Conservation (phyloP, 2,113 vertebrate genomes). For the Dicentrarchus labrax region DNA sequence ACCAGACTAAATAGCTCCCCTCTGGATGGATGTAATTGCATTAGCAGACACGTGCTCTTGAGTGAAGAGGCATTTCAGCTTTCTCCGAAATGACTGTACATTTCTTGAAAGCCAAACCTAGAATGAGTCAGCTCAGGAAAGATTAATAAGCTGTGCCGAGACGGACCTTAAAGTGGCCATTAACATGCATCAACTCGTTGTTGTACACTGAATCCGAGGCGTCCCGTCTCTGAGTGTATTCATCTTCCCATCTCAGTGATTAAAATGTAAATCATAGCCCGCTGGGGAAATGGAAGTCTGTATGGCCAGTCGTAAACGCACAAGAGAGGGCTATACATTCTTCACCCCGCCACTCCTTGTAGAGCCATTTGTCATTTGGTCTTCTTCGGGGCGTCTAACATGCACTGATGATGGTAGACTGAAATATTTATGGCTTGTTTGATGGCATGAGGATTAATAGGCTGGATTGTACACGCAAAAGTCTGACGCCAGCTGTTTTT, state of each 20-base stretch:
- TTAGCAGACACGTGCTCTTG: constrained; percentile 34
- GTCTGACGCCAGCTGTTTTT: neutral
- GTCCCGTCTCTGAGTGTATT: constrained; percentile 21
- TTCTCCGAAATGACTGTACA: constrained; percentile 49
- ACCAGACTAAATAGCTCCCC: constrained; percentile 10
- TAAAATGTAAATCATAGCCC: constrained; percentile 58
- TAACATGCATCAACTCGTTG: constrained; percentile 59
- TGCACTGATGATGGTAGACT: neutral
- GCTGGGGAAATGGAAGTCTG: constrained; percentile 25
- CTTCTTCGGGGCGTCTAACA: neutral
- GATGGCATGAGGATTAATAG: neutral
- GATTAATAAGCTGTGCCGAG: constrained; percentile 52
- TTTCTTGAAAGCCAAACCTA: constrained; percentile 61
- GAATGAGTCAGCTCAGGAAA: constrained; percentile 64
- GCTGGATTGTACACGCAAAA: neutral
- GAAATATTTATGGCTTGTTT: constrained; percentile 15
- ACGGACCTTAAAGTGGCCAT: constrained; percentile 54
- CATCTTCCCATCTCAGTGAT: constrained; percentile 47
- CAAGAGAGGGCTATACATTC: neutral
- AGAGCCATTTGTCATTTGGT: constrained; percentile 11
- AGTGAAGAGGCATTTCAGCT: constrained; percentile 24
- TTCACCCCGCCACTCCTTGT: neutral
- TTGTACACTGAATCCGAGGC: constrained; percentile 30
- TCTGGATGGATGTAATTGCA: constrained; percentile 14
- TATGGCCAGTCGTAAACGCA: constrained; percentile 2